These are phyloP conservation scores for Schrankia costaestrigalis DNA, from an alignment of 2,888 invertebrate species.

Conservation along the genomic window DNA sequence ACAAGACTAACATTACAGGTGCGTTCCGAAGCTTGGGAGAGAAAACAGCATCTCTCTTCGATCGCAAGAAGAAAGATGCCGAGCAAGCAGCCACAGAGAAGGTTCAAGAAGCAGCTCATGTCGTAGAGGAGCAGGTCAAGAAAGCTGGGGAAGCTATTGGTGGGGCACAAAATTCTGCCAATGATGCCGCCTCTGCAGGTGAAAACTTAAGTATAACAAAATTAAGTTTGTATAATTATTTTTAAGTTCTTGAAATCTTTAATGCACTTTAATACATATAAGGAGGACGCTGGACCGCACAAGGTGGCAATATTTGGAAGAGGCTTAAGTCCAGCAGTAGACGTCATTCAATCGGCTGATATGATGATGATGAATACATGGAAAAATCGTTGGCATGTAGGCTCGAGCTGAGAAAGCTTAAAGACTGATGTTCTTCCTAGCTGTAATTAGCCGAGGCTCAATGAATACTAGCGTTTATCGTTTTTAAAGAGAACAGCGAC, in stretches of 20 bases:
- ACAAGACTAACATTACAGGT: slow-evolving; percentile 59
- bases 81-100: slow-evolving; percentile 83
- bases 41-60: slow-evolving; percentile 86
- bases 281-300: too few relatives aligned
- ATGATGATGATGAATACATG: too few relatives aligned
- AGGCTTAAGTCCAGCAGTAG: too few relatives aligned
- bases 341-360: too few relatives aligned
- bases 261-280: too few relatives aligned
- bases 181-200: slow-evolving; percentile 75
- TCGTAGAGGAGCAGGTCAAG: slow-evolving; percentile 83
- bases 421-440: too few relatives aligned
- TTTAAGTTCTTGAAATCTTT: background rate
- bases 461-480: too few relatives aligned
- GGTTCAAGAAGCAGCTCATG: slow-evolving; percentile 80
- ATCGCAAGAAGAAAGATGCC: slow-evolving; percentile 86
- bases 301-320: too few relatives aligned
- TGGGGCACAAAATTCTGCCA: slow-evolving; percentile 79
- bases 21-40: slow-evolving; percentile 86
- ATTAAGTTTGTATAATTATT: background rate
- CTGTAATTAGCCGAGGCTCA: too few relatives aligned
- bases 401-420: too few relatives aligned
- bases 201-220: background rate
- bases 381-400: too few relatives aligned
- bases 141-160: slow-evolving; percentile 82
- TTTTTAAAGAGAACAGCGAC: too few relatives aligned